Evolutionary conservation across 1,140 invertebrate genomes (phyloP), one percentile per base, ranked within the genome.

Genomic region (Pseudomyrmex sp.): DNA sequence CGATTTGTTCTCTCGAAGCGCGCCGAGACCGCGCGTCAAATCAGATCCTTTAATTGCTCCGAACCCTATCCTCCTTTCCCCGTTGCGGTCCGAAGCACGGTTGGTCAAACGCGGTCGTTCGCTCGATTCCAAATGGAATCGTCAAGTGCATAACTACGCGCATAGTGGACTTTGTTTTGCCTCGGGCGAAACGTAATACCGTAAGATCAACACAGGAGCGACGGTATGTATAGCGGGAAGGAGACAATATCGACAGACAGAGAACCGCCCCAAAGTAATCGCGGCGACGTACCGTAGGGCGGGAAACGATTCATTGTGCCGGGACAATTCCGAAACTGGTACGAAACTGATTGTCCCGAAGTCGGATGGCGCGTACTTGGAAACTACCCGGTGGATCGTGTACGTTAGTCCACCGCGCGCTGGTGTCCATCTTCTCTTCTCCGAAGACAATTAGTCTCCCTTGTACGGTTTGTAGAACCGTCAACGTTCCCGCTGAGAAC

Each of bases 381-480:
- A n/a, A 87, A 87, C 74, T 86, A 54, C 48, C 48, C 15, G 23
- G 10, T 15, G 44, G 72, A 61, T 68, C 79, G 56, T 70, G 26
- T 20, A 65, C 35, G 35, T 35, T 35, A 35, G 35, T 35, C 35
- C 35, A 35, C 35, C 35, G 35, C 35, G 35, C 35, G 35, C 61
- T 1, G 59, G 61, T 59, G 70, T 76, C 66, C 66, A 20, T 20
- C 63, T 35, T 7, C 86, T 62, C 73, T 85, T 79, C 8, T 90
- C 91, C 80, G 92, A 91, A 46, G 80, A 93, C 87, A 89, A 87
- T 87, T 87, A 87, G 82, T 88, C 82, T 80, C 54, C 77, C 83
- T 82, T 86, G 69, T 69, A 84, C 62, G 46, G 70, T 20, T 18
- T 35, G 18, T 18, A 35, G 35, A 13, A 59, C 1, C 58, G 5